Conservation (phyloP, 2,888 invertebrate species). For the Leptopilina drosophilae region DNA sequence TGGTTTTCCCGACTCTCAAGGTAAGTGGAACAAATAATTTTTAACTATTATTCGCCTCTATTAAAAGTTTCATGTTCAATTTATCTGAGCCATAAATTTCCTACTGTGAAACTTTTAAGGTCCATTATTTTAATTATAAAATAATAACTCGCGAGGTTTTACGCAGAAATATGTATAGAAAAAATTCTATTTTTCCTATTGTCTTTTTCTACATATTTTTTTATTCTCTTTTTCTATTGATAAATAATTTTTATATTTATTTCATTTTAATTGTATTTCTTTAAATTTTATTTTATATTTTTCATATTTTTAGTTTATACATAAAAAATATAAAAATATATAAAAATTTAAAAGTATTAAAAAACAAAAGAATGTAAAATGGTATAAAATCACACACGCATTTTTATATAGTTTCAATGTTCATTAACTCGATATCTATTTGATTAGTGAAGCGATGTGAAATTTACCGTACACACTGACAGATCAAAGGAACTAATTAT, state of each 20-base stretch:
- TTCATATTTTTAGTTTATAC: no score
- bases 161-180: no score
- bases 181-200: no score
- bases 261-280: not conserved
- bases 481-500: conserved; percentile 34
- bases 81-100: not conserved
- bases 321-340: no score
- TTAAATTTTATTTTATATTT: no score
- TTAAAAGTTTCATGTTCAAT: conserved; percentile 9
- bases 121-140: conserved; percentile 14
- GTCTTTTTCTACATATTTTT: no score
- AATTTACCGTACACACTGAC: conserved; percentile 2
- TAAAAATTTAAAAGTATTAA: no score
- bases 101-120: not conserved
- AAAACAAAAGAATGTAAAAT: no score
- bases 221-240: no score
- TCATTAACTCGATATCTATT: not conserved
- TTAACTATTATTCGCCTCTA: conserved; percentile 1
- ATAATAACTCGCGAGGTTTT: not conserved
- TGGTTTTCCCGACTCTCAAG: not conserved
- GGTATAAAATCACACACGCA: not conserved
- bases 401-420: not conserved
- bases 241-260: not conserved
- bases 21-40: not conserved
- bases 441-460: conserved; percentile 18